A percentile compares a stretch with the other conserved stretches of the same genome.
These are phyloP conservation scores for Bombus polaris DNA, from an alignment of 1,140 invertebrate genomes.

Conservation along the genomic window DNA sequence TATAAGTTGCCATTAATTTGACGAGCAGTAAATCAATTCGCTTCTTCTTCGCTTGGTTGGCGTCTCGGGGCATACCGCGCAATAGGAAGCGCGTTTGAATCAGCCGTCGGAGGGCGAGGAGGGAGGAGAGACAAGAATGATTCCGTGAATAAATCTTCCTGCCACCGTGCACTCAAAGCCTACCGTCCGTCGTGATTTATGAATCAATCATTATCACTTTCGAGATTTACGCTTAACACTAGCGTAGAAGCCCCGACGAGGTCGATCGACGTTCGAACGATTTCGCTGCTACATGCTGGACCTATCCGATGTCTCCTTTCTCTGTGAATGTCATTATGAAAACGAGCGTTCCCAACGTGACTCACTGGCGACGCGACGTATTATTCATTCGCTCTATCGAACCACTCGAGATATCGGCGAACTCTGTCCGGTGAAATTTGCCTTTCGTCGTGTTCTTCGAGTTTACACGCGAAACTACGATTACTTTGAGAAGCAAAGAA, in stretches of 20 bases:
- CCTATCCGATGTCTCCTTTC: not conserved
- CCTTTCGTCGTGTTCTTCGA: not conserved
- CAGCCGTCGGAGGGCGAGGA: too few species aligned
- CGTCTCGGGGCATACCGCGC: not conserved
- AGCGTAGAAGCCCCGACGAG: not conserved
- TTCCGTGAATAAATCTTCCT: constrained; percentile 49
- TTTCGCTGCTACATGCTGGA: not conserved
- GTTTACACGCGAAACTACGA: constrained; percentile 11
- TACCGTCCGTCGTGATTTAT: constrained; percentile 39
- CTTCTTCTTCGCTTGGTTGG: not conserved
- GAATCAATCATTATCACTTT: constrained; percentile 53
- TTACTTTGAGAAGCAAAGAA: not conserved
- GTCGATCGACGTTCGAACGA: not conserved
- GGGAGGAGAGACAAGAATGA: constrained; percentile 18
- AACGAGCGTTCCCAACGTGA: constrained; percentile 9
- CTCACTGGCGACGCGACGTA: not conserved
- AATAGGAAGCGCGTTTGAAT: constrained; percentile 17
- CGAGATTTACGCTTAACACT: constrained; percentile 2
- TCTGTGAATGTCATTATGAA: constrained; percentile 54
- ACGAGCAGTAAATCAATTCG: constrained; percentile 46
- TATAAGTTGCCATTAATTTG: constrained; percentile 47
- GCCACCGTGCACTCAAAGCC: constrained; percentile 20
- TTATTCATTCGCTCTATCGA: constrained; percentile 4
- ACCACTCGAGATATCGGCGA: not conserved
- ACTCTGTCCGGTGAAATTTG: not conserved